Conservation (phyloP, 2,113 vertebrate genomes). For the Malurus elegans region DNA sequence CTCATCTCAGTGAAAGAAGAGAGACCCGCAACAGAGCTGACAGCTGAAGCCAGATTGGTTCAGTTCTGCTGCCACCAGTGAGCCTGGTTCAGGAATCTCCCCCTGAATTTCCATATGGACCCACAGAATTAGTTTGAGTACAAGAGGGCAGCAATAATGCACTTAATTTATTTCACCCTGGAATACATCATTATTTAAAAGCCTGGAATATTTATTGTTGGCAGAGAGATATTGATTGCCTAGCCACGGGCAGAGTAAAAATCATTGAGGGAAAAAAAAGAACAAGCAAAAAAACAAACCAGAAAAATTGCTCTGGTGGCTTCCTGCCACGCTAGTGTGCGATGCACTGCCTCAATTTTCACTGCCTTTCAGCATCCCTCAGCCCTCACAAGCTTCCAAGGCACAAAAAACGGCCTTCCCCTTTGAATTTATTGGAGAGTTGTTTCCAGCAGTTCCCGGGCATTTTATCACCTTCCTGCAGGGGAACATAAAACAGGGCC, state of each 20-base stretch:
- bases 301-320: neutral
- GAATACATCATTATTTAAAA: neutral
- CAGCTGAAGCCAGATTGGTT: neutral
- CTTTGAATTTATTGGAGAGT: slow-evolving; percentile 8
- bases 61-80: rapidly evolving
- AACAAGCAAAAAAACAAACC: neutral
- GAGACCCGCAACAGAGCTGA: neutral
- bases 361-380: neutral
- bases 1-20: neutral
- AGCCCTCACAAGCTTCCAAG: neutral
- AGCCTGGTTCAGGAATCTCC: neutral
- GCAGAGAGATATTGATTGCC: slow-evolving; percentile 25
- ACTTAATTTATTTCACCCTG: slow-evolving; percentile 25
- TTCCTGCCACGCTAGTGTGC: neutral
- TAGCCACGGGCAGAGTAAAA: slow-evolving; percentile 26
- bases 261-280: neutral
- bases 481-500: slow-evolving; percentile 7
- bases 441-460: neutral
- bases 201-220: neutral
- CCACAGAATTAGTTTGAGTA: neutral
- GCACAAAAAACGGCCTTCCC: neutral
- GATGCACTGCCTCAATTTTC: rapidly evolving
- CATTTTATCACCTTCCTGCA: slow-evolving; percentile 53
- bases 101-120: neutral
- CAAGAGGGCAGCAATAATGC: neutral